Evolutionary conservation across 2,888 invertebrate species (phyloP), one percentile per base, ranked within the genome.

Genomic region (Stenodema calcarata): DNA sequence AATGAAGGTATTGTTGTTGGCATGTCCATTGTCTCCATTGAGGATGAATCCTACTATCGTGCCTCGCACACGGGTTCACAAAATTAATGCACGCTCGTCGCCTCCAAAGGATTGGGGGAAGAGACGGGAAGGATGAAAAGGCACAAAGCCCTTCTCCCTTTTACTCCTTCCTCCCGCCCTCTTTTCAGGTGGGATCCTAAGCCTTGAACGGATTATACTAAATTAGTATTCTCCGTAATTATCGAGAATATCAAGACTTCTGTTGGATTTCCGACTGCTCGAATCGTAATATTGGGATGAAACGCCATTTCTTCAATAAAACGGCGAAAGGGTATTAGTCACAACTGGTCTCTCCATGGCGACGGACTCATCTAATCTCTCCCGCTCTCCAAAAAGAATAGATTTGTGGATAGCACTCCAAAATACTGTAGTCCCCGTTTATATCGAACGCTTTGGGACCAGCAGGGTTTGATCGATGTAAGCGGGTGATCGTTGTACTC

Each of bases 51-150:
- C 82, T 82, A 86, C 78, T 86, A 86, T 86, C 86, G 78, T 86
- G 78, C 78, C 86, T 86, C 86, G 86, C 86, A 86, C 86, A 86
- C 86, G 78, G 86, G 50, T 86, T 86, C 86, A 86, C 86, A 86
- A 86, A 78, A 86, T 86, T 86, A 86, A 86, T 86, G 76, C 86
- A 84, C 84, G 84, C 84, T 84, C 75, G 84, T 84, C 84, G 84
- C 84, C 73, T 84, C 73, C 84, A 84, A 73, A 73, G 84, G 73
- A n/a, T 47, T 18, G 70, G 44, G 47, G 47, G 41, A 42, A 30
- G 70, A 70, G 41, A 27, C 28, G 62, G 82, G 30, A 35, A 41
- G 75, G 84, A 84, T 84, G 84, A 84, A 84, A 84, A 73, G 80
- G 84, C 84, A 84, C 73, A 84, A 84, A 84, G 84, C 84, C 84